Evolutionary conservation across 2,888 invertebrate species (phyloP).

Genomic region (Acleris cristana): DNA sequence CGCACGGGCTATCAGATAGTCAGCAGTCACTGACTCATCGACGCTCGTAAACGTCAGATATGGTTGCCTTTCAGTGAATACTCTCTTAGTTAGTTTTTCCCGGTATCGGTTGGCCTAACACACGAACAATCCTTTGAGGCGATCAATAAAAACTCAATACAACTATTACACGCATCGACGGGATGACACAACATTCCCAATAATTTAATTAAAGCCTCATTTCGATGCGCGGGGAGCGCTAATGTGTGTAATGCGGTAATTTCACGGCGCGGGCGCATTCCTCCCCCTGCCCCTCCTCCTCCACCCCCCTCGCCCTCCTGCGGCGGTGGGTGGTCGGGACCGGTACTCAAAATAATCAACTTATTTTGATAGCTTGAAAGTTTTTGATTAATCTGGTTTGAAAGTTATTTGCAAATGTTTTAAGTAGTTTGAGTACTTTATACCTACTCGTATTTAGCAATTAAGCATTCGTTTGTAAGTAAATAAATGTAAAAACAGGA

Average conservation of each 20-base stretch:
- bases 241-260: slow-evolving; percentile 33
- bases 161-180: slow-evolving; percentile 1
- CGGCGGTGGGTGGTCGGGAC: not conserved
- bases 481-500: too few relatives aligned
- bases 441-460: too few relatives aligned
- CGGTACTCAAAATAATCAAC: slow-evolving; percentile 2
- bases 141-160: not conserved
- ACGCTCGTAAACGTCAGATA: too few relatives aligned
- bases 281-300: not conserved
- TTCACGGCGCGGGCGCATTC: slow-evolving; percentile 25
- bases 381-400: slow-evolving; percentile 8
- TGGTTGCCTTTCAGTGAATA: too few relatives aligned
- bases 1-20: too few relatives aligned
- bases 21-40: too few relatives aligned
- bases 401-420: slow-evolving; percentile 1
- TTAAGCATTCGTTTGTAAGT: too few relatives aligned
- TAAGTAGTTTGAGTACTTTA: not conserved
- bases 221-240: slow-evolving; percentile 16
- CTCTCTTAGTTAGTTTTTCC: too few relatives aligned
- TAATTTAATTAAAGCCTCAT: slow-evolving; percentile 17
- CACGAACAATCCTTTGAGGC: too few relatives aligned
- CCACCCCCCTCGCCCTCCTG: not conserved
- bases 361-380: slow-evolving; percentile 1
- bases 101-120: too few relatives aligned
- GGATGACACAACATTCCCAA: slow-evolving; percentile 11